Evolutionary conservation across 2,113 vertebrate species (phyloP).

Genomic region (Nasalis larvatus): DNA sequence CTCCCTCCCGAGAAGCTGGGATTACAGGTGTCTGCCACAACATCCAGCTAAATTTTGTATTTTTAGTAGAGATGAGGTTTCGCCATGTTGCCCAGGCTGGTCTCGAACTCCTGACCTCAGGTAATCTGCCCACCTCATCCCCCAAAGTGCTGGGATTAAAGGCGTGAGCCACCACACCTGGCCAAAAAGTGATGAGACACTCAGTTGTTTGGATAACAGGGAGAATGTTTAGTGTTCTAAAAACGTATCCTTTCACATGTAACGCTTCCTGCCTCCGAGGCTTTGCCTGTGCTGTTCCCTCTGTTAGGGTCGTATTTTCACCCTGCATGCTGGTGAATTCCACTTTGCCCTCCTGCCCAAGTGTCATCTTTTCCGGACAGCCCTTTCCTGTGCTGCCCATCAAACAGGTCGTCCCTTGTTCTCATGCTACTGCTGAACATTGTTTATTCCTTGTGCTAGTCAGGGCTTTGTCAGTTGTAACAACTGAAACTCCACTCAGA

Average conservation of each 20-base stretch:
- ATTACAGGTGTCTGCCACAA: too few species aligned
- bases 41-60: too few species aligned
- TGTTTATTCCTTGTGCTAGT: not conserved
- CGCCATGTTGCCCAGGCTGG: too few species aligned
- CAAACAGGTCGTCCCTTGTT: too few species aligned
- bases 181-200: too few species aligned
- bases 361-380: not conserved
- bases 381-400: not conserved
- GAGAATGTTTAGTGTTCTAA: not conserved
- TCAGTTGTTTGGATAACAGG: not conserved
- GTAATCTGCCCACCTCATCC: too few species aligned
- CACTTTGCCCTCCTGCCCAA: accelerated
- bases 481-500: not conserved
- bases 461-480: not conserved
- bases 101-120: too few species aligned
- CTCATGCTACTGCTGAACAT: accelerated
- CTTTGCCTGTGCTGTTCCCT: not conserved
- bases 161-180: too few species aligned
- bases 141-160: too few species aligned
- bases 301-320: too few species aligned
- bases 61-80: too few species aligned
- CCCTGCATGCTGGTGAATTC: not conserved
- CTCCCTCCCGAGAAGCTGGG: too few species aligned
- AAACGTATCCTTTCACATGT: accelerated
- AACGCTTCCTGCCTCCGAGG: not conserved